Base-by-base conservation (phyloP, 1,140 invertebrate genomes). In the Drosophila mayri region DNA sequence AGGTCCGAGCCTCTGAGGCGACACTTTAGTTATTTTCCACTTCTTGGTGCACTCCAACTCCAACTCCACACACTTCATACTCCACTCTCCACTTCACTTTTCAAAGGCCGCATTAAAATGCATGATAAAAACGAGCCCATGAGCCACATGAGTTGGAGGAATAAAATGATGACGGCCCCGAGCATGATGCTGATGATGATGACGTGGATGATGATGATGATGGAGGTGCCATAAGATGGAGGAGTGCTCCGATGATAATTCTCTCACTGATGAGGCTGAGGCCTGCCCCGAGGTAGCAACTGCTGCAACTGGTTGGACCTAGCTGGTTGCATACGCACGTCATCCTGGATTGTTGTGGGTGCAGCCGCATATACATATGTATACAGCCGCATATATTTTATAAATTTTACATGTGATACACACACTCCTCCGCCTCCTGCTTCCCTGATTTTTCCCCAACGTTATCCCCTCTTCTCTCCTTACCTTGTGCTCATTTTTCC, bases 21-120 rank as follows among this genome's bases (percentile, higher is more conserved):
- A 88, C 84, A 88, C 84, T 88, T 88, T 84, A 88, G 80, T 90
- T 90, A 88, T 88, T 88, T 88, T 88, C 84, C 80, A 88, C 84
- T 90, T 88, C 81, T 88, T 77, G 73, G 72, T 77, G 80, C 85
- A 75, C 84, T 55, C 52, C 52, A 55, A 25, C 52, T 55, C 50
- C 52, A 37, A 55, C 25, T 25, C 22, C 52, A 55, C 22, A 22
- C 52, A 54, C 32, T 55, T 35, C 52, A 38, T 20, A n/a, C 35
- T 55, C 52, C 52, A 38, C 35, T 11, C 35, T 87, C 82, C 84
- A 87, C 84, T 87, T 87, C 84, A 87, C 80, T 88, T 87, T 84
- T 84, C 84, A 88, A 87, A 88, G 84, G 80, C 84, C 57, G 84
- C 85, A 88, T 87, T 87, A 87, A 87, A 88, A 87, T 87, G 84